Conservation (phyloP, 1,140 invertebrate genomes). For the Pararge aegeria region DNA sequence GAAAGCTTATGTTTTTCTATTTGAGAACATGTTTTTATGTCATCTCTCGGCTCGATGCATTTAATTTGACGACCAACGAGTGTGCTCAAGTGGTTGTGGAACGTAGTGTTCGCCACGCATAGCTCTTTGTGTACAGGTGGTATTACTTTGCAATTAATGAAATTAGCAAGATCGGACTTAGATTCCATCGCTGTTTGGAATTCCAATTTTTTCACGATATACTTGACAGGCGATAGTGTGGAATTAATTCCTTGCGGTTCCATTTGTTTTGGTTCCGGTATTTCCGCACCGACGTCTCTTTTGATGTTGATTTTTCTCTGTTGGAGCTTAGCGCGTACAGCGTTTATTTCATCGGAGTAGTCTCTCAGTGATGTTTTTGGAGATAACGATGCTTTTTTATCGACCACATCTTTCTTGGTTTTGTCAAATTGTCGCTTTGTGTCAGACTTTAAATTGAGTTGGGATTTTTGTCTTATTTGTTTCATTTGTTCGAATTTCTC, state of each 20-base stretch:
- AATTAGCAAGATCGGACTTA: constrained; percentile 61
- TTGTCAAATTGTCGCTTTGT: constrained; percentile 61
- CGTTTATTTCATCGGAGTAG: constrained; percentile 75
- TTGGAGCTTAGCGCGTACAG: constrained; percentile 72
- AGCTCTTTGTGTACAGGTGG: constrained; percentile 67
- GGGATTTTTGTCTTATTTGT: constrained; percentile 67
- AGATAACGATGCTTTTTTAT: constrained; percentile 59
- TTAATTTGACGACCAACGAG: constrained; percentile 72
- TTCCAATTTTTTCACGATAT: constrained; percentile 75
- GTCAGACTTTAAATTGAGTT: constrained; percentile 63
- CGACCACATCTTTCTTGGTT: constrained; percentile 58
- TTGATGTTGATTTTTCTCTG: constrained; percentile 72
- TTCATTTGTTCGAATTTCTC: constrained; percentile 60
- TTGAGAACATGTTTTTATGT: constrained; percentile 58
- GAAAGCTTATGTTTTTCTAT: constrained; percentile 61
- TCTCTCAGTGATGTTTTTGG: constrained; percentile 61
- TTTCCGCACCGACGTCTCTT: constrained; percentile 48
- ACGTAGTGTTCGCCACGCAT: constrained; percentile 71
- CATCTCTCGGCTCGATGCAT: constrained; percentile 65
- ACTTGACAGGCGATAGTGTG: constrained; percentile 71
- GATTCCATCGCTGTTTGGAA: constrained; percentile 67
- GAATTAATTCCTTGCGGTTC: constrained; percentile 57
- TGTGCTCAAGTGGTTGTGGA: constrained; percentile 73
- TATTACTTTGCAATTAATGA: constrained; percentile 72
- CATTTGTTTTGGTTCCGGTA: constrained; percentile 51